Base-by-base conservation (phyloP, 2,888 invertebrate species). In the Phanerotoma sp. region DNA sequence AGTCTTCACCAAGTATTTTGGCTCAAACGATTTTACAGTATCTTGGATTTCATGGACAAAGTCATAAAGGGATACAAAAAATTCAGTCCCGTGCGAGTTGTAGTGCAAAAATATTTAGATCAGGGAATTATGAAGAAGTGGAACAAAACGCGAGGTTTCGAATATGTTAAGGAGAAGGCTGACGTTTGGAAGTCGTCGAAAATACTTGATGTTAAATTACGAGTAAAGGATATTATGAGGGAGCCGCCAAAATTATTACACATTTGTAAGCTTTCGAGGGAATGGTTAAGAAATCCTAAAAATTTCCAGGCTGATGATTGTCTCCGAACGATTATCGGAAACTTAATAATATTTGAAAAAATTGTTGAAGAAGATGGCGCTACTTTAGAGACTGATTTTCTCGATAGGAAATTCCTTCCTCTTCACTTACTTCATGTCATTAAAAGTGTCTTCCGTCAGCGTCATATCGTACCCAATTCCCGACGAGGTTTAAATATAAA, bases 331-430 rank as follows among this genome's bases (percentile, higher is more conserved):
- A 51, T 57, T 11, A 13, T 56, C 9, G 54, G 15, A 10, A 60
- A 57, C 42, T 20, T 60, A 10, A 22, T 51, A 21, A 21, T 57
- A 13, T n/a, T 56, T 9, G 55, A 57, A 33, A 30, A 9, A 5
- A 5, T 30, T 18, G 13, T 60, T 3, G 53, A 49, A 41, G 28
- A 51, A 38, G n/a, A 57, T 13, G 47, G 46, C 11, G n/a, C 33
- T 16, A 56, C 57, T 9, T 22, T 59, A 16, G 53, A 55, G 16
- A 22, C 49, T 20, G 54, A 57, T 25, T 57, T 50, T 28, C 32
- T 46, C 6, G 50, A 46, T 9, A 52, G 47, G 7, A 37, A 51
- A 3, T 37, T 21, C 11, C n/a, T 51, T 10, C 32, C 32, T 10
- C 35, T 54, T 10, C 48, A 52, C 47, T 28, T 61, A 7, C 33